Base-by-base conservation (phyloP, 2,113 vertebrate species). In the Chloropsis cyanopogon region DNA sequence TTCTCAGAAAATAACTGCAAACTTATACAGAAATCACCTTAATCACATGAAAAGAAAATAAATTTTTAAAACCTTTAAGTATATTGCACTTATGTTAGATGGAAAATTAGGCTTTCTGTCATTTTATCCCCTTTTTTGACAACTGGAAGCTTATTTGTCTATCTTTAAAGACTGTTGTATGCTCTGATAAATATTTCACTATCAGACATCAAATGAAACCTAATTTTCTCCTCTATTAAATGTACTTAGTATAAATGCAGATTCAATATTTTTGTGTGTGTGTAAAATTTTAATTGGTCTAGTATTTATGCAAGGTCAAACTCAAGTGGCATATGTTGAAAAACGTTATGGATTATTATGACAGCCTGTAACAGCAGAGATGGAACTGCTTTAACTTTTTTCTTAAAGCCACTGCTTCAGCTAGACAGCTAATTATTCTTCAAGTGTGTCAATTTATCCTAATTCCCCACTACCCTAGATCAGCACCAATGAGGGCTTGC, bases 181-280 rank as follows among this genome's bases (percentile, higher is more conserved):
- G 52, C 37, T 76, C 69, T 82, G 60, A 86, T 82, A 82, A 91
- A 65, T 86, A 86, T 92, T 86, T 88, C 29, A 73, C 35, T 64
- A 59, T 72, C 56, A 88, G 52, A 78, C 52, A 89, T 56, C 47
- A 95, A 78, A 79, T 41, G 49, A 91, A 92, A 37, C 25, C 24
- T 24, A 56, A 92, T 93, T 92, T 91, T 87, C 81, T 91, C 70
- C 69, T 78, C 65, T 84, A 39, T 78, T 71, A 94, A 89, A 82
- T 79, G 53, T 54, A 68, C 44, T 84, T 87, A 46, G 25, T 65
- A 41, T 28, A 93, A 93, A 94, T 26, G 24, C 9, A 92, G 81
- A 79, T 71, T 66, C 77, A 42, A 15, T 65, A 72, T 82, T 79
- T 84, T 75, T 10, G 13, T 23, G 39, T 59, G 44, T 12, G 22